Evolutionary conservation across 2,888 invertebrate species (phyloP), one percentile per base, ranked within the genome.

Genomic region (Malthinus flaveolus): DNA sequence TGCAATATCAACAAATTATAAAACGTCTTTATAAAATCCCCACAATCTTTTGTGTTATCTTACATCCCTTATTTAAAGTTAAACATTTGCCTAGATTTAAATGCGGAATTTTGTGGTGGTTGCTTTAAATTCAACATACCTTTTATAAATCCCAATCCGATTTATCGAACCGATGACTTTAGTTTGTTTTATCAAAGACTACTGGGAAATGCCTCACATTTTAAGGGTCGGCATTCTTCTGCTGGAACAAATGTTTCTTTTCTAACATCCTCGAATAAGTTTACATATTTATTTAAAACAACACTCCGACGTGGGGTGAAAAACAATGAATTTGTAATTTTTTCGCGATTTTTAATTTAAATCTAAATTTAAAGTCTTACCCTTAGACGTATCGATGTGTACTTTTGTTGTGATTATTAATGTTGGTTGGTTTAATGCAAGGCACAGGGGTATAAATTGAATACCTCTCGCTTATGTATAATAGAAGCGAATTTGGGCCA

Each of bases 81-180:
- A 61, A 58, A 61, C 58, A 61, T 61, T 61, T 57, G 49, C 48
- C 37, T 35, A 49, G 50, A 53, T 61, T 60, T 56, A 46, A 48
- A 50, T 23, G 23, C 48, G 35, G 11, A 33, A 51, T 36, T 52
- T 49, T 15, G 48, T 44, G 49, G 23, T 23, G 54, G 44, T 49
- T 49, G 34, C 58, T 33, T 15, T 49, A 47, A 59, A 55, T 37
- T 52, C 59, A 51, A 36, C 56, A 36, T 60, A 46, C 49, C 56
- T 54, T 23, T 56, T 47, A 49, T 57, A 71, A 72, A 71, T 71
- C 71, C 71, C 72, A 72, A 72, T 71, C 72, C 71, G 72, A 72
- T 71, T 72, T 71, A 71, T 69, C 69, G 69, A 71, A 70, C 70
- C 68, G 63, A 67, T 67, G 68, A 66, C 70, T 70, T 71, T 65